Conservation (phyloP, 2,113 vertebrate genomes). For the Pygathrix nemaeus region DNA sequence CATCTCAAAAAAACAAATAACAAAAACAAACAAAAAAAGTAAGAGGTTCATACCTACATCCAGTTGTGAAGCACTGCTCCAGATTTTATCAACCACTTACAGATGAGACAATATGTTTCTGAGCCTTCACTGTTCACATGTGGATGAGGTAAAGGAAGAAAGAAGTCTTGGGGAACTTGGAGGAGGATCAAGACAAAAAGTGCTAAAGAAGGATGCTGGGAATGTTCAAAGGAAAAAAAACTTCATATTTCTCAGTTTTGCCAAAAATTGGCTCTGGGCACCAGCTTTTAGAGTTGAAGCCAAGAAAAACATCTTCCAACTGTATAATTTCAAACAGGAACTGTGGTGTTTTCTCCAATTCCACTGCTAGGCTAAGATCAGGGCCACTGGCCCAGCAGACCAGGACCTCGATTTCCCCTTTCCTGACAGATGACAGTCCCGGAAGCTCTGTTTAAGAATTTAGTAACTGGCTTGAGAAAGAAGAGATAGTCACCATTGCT, state of each 20-base stretch:
- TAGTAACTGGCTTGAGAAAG: not conserved
- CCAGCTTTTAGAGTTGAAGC: conserved; percentile 57
- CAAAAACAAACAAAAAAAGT: too few species aligned
- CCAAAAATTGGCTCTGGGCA: conserved; percentile 64
- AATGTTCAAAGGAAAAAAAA: not conserved
- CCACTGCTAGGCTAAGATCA: not conserved
- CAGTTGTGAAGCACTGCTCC: not conserved
- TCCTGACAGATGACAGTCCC: not conserved
- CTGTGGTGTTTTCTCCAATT: not conserved
- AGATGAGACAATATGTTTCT: not conserved
- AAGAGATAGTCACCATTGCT: not conserved
- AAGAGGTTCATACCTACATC: not conserved
- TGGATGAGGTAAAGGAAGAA: not conserved
- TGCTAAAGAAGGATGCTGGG: conserved; percentile 48
- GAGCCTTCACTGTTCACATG: not conserved
- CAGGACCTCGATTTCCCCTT: not conserved
- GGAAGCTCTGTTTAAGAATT: not conserved
- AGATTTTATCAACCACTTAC: not conserved
- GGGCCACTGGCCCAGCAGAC: not conserved
- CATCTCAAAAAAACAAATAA: too few species aligned
- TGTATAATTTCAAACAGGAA: conserved; percentile 46
- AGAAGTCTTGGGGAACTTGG: conserved; percentile 1
- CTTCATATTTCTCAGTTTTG: conserved; percentile 35
- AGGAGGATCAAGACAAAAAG: conserved; percentile 29
- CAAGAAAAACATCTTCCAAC: conserved; percentile 67